Evolutionary conservation across 2,888 invertebrate species (phyloP), one percentile per base, ranked within the genome.

Genomic region (Caenorhabditis sp.): DNA sequence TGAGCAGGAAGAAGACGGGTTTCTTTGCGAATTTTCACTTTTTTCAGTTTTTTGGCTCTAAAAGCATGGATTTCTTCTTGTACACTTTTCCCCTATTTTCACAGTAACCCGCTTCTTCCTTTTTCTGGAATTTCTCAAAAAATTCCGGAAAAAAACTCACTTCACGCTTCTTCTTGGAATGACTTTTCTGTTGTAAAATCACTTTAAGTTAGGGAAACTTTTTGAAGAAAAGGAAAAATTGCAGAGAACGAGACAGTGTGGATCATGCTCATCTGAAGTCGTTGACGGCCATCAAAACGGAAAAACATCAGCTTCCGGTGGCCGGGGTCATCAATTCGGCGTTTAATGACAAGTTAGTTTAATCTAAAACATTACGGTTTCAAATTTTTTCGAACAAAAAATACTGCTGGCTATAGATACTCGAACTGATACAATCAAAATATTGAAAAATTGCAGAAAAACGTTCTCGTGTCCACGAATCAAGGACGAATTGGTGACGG

Each of bases 381-480:
- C n/a, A 30, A 2, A 32, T 17, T 15, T 11, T 7, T 30, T 41
- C 43, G n/a, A n/a, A n/a, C n/a, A n/a, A n/a, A n/a, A n/a, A n/a
- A n/a, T n/a, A n/a, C n/a, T n/a, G n/a, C n/a, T n/a, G n/a, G n/a
- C n/a, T n/a, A n/a, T n/a, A n/a, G n/a, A n/a, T n/a, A n/a, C n/a
- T n/a, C n/a, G n/a, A n/a, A n/a, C n/a, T n/a, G n/a, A n/a, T n/a
- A n/a, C n/a, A n/a, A n/a, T n/a, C n/a, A n/a, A n/a, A n/a, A n/a
- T n/a, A n/a, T n/a, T n/a, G n/a, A n/a, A n/a, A n/a, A n/a, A n/a
- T n/a, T 39, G 13, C 48, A 85, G 85, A 56, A 83, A 84, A 56
- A 77, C 83, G 2, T 87, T 87, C 62, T 71, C 78, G 5, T 87
- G 85, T 59, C 86, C 87, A 2, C 74, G 78, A 43, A 83, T 83